Percentiles rank a stretch among this genome's conserved stretches.
These are phyloP conservation scores for Acropora yongei DNA, from an alignment of 64 coral and sea anemone genomes.

Conservation along the genomic window DNA sequence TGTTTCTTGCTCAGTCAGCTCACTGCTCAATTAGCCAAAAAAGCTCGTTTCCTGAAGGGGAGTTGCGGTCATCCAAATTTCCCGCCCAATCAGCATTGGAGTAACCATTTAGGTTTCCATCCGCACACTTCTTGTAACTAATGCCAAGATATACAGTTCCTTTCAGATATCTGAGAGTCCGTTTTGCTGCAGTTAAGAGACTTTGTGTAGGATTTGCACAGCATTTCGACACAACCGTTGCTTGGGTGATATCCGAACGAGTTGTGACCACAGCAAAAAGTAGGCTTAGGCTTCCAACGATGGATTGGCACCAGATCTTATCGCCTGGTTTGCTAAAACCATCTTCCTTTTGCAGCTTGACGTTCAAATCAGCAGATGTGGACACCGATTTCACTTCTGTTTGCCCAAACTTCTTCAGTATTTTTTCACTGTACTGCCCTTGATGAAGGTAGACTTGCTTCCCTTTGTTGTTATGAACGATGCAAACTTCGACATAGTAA, in stretches of 20 bases:
- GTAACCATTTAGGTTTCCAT: no score
- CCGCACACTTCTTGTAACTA: no score
- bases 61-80: conserved; percentile 30
- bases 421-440: conserved; percentile 28
- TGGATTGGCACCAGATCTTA: conserved; percentile 40
- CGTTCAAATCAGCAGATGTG: conserved; percentile 72
- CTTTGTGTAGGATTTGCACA: conserved; percentile 26
- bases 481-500: conserved; percentile 47
- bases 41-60: conserved; percentile 31
- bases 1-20: no score
- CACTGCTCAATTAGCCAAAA: background rate
- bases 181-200: no score
- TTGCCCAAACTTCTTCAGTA: conserved; percentile 73
- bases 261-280: conserved; percentile 67
- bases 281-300: conserved; percentile 59
- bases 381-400: conserved; percentile 63
- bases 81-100: background rate
- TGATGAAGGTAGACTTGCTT: conserved; percentile 24
- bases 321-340: conserved; percentile 63
- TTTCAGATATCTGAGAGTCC: no score
- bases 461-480: conserved; percentile 59
- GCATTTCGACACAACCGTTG: conserved; percentile 69
- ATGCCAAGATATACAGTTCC: no score
- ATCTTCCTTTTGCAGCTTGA: conserved; percentile 69
- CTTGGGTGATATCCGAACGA: conserved; percentile 62